Conservation (phyloP, 2,888 invertebrate genomes). For the Aleiodes testaceus region DNA sequence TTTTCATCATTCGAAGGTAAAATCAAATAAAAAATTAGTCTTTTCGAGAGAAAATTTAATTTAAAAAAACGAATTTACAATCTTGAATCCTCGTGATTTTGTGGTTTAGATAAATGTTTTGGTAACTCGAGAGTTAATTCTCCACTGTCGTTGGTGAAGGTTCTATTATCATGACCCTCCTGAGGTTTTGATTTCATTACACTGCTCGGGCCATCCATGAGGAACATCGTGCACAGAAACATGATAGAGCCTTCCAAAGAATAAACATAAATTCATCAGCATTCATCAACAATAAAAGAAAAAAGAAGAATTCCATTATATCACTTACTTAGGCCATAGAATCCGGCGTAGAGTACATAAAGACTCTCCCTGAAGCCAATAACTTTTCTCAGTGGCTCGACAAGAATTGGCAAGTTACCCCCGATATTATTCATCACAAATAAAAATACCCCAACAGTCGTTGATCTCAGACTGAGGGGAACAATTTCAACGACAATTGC, state of each 20-base stretch:
- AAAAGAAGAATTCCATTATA: neutral
- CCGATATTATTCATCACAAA: slow-evolving; percentile 96
- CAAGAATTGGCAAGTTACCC: slow-evolving; percentile 90
- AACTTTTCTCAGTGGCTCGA: slow-evolving; percentile 87
- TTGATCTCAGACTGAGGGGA: slow-evolving; percentile 86
- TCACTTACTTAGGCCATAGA: slow-evolving; percentile 87
- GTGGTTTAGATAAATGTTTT: slow-evolving; percentile 60
- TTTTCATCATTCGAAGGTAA: too few species aligned
- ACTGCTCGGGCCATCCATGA: slow-evolving; percentile 80
- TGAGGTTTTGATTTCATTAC: slow-evolving; percentile 57
- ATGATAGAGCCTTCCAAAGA: slow-evolving; percentile 81
- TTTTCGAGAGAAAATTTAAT: neutral
- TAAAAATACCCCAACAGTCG: slow-evolving; percentile 89
- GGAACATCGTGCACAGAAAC: slow-evolving; percentile 86
- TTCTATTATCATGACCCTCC: slow-evolving; percentile 75
- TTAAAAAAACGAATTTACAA: slow-evolving; percentile 54
- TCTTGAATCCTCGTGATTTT: slow-evolving; percentile 61
- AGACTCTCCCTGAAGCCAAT: slow-evolving; percentile 89
- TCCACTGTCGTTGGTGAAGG: slow-evolving; percentile 75
- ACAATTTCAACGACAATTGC: slow-evolving; percentile 93
- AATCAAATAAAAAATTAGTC: too few species aligned
- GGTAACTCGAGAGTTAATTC: slow-evolving; percentile 66
- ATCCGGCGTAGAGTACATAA: slow-evolving; percentile 91
- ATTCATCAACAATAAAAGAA: slow-evolving; percentile 8
- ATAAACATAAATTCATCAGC: neutral